phyloP scores from a whole-genome alignment of 2,797 vertebrate genomes.

The Oreortyx pictus region DNA sequence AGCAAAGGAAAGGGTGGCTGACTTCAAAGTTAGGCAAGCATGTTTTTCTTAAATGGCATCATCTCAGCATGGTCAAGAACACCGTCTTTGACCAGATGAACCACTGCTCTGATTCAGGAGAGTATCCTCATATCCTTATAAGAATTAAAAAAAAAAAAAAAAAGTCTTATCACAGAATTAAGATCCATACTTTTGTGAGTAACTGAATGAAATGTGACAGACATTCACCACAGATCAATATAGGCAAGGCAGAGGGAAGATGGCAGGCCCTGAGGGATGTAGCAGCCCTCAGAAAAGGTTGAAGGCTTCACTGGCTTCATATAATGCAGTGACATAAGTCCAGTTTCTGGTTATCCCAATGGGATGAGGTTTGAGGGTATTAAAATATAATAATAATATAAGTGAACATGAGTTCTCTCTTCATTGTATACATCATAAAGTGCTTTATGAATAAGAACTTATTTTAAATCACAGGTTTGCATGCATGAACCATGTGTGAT shows the following conservation, averaged over 20 bases:
- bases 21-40: background rate
- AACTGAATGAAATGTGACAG: background rate
- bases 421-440: background rate
- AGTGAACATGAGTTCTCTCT: background rate
- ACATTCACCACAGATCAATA: background rate
- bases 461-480: background rate
- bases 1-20: no score
- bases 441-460: background rate
- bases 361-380: background rate
- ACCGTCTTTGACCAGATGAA: background rate
- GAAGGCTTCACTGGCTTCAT: conserved; percentile 7
- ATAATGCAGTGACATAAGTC: background rate
- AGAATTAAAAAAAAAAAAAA: background rate
- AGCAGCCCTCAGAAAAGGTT: background rate
- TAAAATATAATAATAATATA: background rate
- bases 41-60: background rate
- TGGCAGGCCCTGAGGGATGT: background rate
- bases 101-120: background rate
- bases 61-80: background rate
- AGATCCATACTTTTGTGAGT: background rate
- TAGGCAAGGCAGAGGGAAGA: background rate
- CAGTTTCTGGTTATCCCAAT: conserved; percentile 1
- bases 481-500: background rate
- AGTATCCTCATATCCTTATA: background rate
- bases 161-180: background rate